phyloP scores from a whole-genome alignment of 2,888 invertebrate genomes.

The Sthenelais limicola region DNA sequence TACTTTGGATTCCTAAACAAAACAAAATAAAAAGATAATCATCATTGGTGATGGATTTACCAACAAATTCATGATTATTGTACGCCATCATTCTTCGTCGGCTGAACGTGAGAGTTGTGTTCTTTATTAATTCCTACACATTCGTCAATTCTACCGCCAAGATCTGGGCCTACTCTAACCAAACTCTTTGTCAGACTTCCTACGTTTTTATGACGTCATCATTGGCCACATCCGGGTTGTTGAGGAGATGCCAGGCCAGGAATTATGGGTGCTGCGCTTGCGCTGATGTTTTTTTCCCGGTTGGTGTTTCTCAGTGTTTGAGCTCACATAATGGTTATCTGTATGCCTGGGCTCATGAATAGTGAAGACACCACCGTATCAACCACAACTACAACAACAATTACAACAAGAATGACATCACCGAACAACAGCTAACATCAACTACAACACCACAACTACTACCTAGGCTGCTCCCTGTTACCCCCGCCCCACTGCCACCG shows the following conservation, averaged over 20 bases:
- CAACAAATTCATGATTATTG: conserved; percentile 33
- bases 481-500: neutral
- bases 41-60: conserved; percentile 33
- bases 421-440: too few species aligned
- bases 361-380: neutral
- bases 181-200: conserved; percentile 38
- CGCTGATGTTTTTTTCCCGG: conserved; percentile 5
- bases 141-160: conserved; percentile 36
- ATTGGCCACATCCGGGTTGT: conserved; percentile 35
- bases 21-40: too few species aligned
- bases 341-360: conserved; percentile 16
- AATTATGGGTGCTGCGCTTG: conserved; percentile 29
- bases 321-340: too few species aligned
- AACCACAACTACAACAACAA: too few species aligned
- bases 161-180: conserved; percentile 35
- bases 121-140: conserved; percentile 39
- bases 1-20: conserved; percentile 30
- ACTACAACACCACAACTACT: too few species aligned
- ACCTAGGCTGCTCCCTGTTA: too few species aligned
- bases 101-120: conserved; percentile 38
- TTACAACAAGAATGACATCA: too few species aligned
- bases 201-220: conserved; percentile 39
- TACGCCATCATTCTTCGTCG: conserved; percentile 36
- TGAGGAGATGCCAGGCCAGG: conserved; percentile 22
- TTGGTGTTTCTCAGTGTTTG: conserved; percentile 13